These are phyloP conservation scores for Pachycephala philippinensis DNA, from an alignment of 2,113 vertebrate species.

Conservation along the genomic window DNA sequence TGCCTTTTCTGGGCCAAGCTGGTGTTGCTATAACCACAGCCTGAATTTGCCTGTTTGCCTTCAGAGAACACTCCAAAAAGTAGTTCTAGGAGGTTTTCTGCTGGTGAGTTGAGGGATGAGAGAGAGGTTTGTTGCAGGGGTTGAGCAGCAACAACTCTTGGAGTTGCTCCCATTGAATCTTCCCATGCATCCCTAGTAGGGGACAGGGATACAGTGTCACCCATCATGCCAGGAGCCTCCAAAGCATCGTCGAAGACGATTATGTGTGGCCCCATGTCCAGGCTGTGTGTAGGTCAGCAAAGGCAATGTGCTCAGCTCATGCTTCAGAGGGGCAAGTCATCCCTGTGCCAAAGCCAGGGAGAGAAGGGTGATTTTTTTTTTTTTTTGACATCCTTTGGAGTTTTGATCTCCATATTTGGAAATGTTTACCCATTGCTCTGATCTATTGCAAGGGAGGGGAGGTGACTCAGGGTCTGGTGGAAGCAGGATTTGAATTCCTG, in stretches of 20 bases:
- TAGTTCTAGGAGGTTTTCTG: neutral
- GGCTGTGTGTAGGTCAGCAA: neutral
- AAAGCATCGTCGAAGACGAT: neutral
- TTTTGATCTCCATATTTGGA: constrained; percentile 97
- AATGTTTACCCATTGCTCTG: constrained; percentile 96
- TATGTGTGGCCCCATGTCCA: neutral
- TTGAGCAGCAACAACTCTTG: rapidly evolving
- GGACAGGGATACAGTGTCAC: neutral
- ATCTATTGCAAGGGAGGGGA: constrained; percentile 86
- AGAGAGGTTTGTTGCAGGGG: neutral
- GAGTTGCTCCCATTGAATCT: neutral
- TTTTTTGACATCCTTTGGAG: constrained; percentile 82
- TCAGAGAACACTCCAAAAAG: neutral
- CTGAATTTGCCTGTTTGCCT: neutral
- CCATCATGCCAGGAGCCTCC: neutral
- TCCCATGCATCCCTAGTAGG: neutral
- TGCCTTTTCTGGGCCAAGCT: neutral
- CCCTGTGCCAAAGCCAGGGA: constrained; percentile 77
- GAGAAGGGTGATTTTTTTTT: constrained; percentile 76
- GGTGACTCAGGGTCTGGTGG: constrained; percentile 81
- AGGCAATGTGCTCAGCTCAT: constrained; percentile 54
- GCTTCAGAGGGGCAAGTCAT: constrained; percentile 76
- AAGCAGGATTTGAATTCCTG: constrained; percentile 82
- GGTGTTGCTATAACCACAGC: neutral
- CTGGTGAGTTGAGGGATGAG: neutral